These are phyloP conservation scores for Bursaphelenchus mucronatus DNA, from an alignment of 1,140 invertebrate species.

Conservation along the genomic window DNA sequence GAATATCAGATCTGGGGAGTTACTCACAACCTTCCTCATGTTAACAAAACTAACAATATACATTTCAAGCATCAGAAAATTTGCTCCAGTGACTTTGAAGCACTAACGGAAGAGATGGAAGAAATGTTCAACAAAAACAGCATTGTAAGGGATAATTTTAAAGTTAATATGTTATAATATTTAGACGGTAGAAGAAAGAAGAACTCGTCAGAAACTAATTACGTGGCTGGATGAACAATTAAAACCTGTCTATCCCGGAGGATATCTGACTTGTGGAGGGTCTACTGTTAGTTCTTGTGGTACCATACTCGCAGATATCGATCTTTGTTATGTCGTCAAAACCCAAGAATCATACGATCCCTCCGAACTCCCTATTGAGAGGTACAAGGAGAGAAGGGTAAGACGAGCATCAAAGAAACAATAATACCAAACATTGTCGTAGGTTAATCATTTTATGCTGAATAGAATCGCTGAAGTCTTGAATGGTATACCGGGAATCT, in stretches of 20 bases:
- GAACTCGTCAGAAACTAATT: constrained; percentile 6
- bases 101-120: no score
- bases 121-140: no score
- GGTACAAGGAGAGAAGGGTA: constrained; percentile 7
- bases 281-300: constrained; percentile 15
- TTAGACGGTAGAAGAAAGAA: constrained; percentile 3
- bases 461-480: no score
- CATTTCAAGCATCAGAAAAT: no score
- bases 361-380: constrained; percentile 6
- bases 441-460: no score
- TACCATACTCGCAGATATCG: constrained; percentile 7
- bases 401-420: no score
- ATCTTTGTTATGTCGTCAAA: constrained; percentile 17
- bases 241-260: constrained; percentile 10
- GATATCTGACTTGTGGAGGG: constrained; percentile 10
- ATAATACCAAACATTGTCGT: no score
- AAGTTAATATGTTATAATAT: neutral
- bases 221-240: neutral
- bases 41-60: no score
- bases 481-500: neutral
- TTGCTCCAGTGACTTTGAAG: no score
- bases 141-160: no score
- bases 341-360: neutral
- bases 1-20: no score
- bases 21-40: no score